Conservation (phyloP, 1,140 invertebrate species). For the Vanessa atalanta region DNA sequence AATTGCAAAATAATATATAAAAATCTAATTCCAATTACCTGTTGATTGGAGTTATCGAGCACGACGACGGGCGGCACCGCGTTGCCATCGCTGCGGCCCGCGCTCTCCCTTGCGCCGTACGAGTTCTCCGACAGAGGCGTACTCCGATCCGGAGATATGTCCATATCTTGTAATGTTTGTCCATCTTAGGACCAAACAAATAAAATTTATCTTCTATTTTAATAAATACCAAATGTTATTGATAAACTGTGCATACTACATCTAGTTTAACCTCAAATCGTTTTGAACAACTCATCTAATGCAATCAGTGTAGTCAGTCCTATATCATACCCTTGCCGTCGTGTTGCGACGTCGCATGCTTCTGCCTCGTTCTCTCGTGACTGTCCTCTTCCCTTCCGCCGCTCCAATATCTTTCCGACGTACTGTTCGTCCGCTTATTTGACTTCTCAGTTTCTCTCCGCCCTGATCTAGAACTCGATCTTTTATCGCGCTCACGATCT, state of each 20-base stretch:
- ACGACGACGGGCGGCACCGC: slow-evolving; percentile 68
- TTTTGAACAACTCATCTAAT: no score
- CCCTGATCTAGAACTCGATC: slow-evolving; percentile 66
- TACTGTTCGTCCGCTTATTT: slow-evolving; percentile 64
- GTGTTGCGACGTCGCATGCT: slow-evolving; percentile 53
- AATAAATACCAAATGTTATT: no score
- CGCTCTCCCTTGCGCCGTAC: slow-evolving; percentile 55
- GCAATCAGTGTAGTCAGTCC: no score
- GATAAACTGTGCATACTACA: background rate
- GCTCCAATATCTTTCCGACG: slow-evolving; percentile 68
- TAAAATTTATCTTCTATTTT: background rate
- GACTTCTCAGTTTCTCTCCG: slow-evolving; percentile 64
- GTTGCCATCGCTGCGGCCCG: slow-evolving; percentile 49
- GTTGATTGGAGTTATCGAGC: slow-evolving; percentile 72
- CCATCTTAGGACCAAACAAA: slow-evolving; percentile 53
- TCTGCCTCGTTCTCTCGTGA: slow-evolving; percentile 59
- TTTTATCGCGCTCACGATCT: slow-evolving; percentile 72
- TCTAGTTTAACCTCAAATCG: no score
- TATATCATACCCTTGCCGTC: slow-evolving; percentile 60
- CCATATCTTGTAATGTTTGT: slow-evolving; percentile 72
- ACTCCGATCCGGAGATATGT: slow-evolving; percentile 73
- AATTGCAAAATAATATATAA: background rate
- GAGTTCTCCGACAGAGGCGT: slow-evolving; percentile 72
- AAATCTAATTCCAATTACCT: slow-evolving; percentile 43
- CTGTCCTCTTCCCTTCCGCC: slow-evolving; percentile 59